A percentile compares a stretch with the other conserved stretches of the same genome.
Evolutionary conservation across 2,888 invertebrate species (phyloP).

Genomic region (Scaptodrosophila latifasciaeformis): DNA sequence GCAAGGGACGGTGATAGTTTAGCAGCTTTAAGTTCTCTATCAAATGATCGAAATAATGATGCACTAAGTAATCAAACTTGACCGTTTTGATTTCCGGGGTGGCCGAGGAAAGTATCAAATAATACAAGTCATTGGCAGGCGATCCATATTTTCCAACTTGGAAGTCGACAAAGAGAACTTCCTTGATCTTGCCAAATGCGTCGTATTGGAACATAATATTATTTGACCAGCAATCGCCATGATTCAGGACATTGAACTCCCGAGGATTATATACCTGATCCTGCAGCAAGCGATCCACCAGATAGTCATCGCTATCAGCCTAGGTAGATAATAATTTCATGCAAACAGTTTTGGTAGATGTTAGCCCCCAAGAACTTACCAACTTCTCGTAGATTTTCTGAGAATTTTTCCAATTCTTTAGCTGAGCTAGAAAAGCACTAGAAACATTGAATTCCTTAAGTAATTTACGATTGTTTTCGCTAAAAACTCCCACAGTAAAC

Average conservation of each 20-base stretch:
- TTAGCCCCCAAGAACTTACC: slow-evolving; percentile 45
- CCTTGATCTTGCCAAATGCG: slow-evolving; percentile 67
- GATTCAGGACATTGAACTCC: slow-evolving; percentile 70
- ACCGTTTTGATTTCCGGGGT: slow-evolving; percentile 56
- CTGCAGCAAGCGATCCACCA: slow-evolving; percentile 65
- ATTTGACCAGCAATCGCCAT: slow-evolving; percentile 71
- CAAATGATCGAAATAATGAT: slow-evolving; percentile 68
- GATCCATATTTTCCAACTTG: slow-evolving; percentile 68
- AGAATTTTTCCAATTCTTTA: slow-evolving; percentile 69
- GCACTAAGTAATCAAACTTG: slow-evolving; percentile 72
- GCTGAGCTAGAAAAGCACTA: slow-evolving; percentile 54
- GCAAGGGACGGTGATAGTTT: slow-evolving; percentile 69
- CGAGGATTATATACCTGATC: slow-evolving; percentile 49
- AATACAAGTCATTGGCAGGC: slow-evolving; percentile 65
- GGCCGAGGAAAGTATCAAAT: slow-evolving; percentile 65
- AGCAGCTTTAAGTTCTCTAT: slow-evolving; percentile 68
- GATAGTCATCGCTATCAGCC: slow-evolving; percentile 61
- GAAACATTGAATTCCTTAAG: slow-evolving; percentile 64
- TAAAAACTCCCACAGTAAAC: slow-evolving; percentile 62
- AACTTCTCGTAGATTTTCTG: slow-evolving; percentile 61
- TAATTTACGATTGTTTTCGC: slow-evolving; percentile 50
- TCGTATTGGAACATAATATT: slow-evolving; percentile 73
- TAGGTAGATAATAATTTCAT: slow-evolving; percentile 1
- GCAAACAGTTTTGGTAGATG: slow-evolving; percentile 33
- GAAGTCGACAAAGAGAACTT: slow-evolving; percentile 66